A percentile compares a stretch with the other conserved stretches of the same genome.
phyloP scores from a whole-genome alignment of 2,113 vertebrate species.

The Oryzias melastigma region DNA sequence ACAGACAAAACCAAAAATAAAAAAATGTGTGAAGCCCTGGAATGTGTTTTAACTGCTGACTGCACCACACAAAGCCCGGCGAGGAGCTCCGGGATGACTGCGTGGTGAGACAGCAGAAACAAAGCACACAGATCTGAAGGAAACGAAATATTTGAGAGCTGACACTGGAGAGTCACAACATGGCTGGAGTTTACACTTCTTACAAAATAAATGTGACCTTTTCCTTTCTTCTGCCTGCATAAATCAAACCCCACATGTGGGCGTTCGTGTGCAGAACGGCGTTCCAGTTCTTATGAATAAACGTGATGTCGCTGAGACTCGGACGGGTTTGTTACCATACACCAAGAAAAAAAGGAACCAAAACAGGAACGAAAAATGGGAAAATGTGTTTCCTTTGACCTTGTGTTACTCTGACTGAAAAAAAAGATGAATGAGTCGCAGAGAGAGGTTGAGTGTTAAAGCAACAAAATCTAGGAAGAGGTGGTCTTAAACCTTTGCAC shows the following conservation, averaged over 20 bases:
- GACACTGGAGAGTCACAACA: slow-evolving; percentile 46
- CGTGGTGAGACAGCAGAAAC: slow-evolving; percentile 61
- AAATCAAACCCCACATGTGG: slow-evolving; percentile 18
- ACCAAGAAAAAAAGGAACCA: slow-evolving; percentile 16
- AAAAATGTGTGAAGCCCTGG: slow-evolving; percentile 67
- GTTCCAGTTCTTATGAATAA: slow-evolving; percentile 17
- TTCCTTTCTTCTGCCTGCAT: slow-evolving; percentile 31
- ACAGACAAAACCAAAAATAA: slow-evolving; percentile 61
- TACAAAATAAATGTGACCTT: slow-evolving; percentile 55
- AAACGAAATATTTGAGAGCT: slow-evolving; percentile 47
- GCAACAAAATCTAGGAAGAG: slow-evolving; percentile 43
- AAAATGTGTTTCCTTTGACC: slow-evolving; percentile 47
- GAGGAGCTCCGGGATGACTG: slow-evolving; percentile 48
- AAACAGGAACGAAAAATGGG: slow-evolving; percentile 22
- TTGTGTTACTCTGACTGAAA: slow-evolving; percentile 9
- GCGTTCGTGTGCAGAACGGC: slow-evolving; percentile 16
- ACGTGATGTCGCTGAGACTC: slow-evolving; percentile 5
- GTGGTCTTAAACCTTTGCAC: slow-evolving; percentile 20
- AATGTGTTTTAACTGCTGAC: slow-evolving; percentile 69
- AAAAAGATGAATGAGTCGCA: slow-evolving; percentile 36
- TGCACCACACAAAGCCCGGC: slow-evolving; percentile 57
- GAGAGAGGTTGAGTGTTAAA: slow-evolving; percentile 14
- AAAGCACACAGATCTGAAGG: slow-evolving; percentile 25
- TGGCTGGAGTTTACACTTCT: slow-evolving; percentile 47
- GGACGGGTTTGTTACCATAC: slow-evolving; percentile 1